These are phyloP conservation scores for Centroberyx gerrardi DNA, from an alignment of 2,797 vertebrate species.

Conservation along the genomic window DNA sequence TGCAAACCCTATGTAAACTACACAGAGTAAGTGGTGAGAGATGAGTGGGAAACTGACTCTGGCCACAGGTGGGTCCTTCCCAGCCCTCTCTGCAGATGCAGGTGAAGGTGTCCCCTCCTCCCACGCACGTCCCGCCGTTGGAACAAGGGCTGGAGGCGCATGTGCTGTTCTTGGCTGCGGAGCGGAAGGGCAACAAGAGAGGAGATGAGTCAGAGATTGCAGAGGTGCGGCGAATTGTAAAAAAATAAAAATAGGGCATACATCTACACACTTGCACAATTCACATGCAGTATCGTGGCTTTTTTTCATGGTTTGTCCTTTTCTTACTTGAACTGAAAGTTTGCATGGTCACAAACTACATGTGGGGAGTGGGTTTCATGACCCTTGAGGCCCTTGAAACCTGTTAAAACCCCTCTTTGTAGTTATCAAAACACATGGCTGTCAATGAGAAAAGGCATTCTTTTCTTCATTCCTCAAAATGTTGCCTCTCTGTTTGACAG, in stretches of 20 bases:
- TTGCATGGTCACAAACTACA: too few species aligned
- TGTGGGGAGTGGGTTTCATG: too few species aligned
- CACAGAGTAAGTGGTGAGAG: background rate
- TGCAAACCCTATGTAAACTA: too few species aligned
- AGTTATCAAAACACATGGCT: too few species aligned
- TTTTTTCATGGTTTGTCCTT: too few species aligned
- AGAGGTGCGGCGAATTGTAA: slow-evolving; percentile 2
- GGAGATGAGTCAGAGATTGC: slow-evolving; percentile 26
- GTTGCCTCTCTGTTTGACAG: too few species aligned
- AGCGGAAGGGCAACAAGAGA: slow-evolving; percentile 14
- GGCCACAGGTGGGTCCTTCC: slow-evolving; percentile 94
- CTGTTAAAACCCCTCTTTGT: too few species aligned
- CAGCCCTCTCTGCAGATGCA: slow-evolving; percentile 99
- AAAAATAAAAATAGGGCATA: background rate
- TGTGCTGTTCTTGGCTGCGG: slow-evolving; percentile 93
- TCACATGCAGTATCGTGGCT: too few species aligned
- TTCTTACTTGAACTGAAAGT: too few species aligned
- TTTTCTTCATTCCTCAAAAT: too few species aligned
- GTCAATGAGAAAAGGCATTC: too few species aligned
- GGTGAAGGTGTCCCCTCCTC: slow-evolving; percentile 94
- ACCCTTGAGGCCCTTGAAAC: too few species aligned
- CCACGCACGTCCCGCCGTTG: slow-evolving; percentile 96
- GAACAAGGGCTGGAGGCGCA: slow-evolving; percentile 94
- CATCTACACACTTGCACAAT: background rate
- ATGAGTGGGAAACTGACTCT: slow-evolving; percentile 88